Conservation (phyloP, 37 sponge, comb jelly and placozoan genomes). For the Beroe forskalii region DNA sequence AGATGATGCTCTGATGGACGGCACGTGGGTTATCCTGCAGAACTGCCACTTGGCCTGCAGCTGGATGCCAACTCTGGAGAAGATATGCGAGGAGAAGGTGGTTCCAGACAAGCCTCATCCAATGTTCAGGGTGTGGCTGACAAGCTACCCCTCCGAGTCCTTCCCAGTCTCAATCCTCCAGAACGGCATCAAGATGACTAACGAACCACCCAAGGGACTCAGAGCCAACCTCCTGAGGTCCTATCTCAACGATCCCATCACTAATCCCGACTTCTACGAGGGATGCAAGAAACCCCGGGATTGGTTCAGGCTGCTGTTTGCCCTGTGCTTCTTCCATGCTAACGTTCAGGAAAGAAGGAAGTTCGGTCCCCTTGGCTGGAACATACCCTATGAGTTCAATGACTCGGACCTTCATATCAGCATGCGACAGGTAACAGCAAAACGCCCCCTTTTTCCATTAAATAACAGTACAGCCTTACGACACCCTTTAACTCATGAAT, state of each 20-base stretch:
- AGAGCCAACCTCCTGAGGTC: slow-evolving; percentile 68
- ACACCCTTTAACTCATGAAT: too few species aligned
- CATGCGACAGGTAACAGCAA: slow-evolving; percentile 68
- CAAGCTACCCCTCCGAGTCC: slow-evolving; percentile 68
- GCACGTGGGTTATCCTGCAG: slow-evolving; percentile 71
- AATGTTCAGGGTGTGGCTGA: slow-evolving; percentile 72
- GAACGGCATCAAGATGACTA: slow-evolving; percentile 71
- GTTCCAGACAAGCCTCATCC: slow-evolving; percentile 66
- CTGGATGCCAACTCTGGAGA: slow-evolving; percentile 72
- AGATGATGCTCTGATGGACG: slow-evolving; percentile 67
- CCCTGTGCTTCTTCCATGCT: slow-evolving; percentile 72
- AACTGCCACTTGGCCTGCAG: slow-evolving; percentile 68
- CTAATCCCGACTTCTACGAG: slow-evolving; percentile 41
- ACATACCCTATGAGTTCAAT: slow-evolving; percentile 75
- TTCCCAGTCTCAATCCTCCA: slow-evolving; percentile 73
- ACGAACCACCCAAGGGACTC: slow-evolving; percentile 71
- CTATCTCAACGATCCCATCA: slow-evolving; percentile 65
- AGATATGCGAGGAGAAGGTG: slow-evolving; percentile 67
- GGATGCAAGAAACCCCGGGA: not conserved
- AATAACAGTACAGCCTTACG: too few species aligned
- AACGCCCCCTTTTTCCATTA: too few species aligned
- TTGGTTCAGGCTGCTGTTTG: slow-evolving; percentile 66
- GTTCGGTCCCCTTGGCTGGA: slow-evolving; percentile 71
- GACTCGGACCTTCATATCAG: slow-evolving; percentile 70
- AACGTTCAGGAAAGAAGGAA: slow-evolving; percentile 68